Evolutionary conservation across 2,797 vertebrate genomes (phyloP).

Genomic region (Intellagama lesueurii): DNA sequence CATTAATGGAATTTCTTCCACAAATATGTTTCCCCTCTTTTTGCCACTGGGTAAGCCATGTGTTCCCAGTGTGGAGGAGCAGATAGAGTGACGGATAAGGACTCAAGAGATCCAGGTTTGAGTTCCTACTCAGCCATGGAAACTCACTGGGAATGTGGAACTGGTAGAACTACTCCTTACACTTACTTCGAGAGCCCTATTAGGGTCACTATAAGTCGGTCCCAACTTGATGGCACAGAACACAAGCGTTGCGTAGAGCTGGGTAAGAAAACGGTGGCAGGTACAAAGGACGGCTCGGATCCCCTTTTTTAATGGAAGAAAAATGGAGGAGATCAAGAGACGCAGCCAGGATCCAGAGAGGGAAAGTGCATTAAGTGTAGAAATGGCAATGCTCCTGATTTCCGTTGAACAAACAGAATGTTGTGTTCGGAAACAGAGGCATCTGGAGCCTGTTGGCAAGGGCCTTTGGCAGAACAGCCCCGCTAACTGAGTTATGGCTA

Average conservation of each 20-base stretch:
- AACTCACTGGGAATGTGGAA: too few species aligned
- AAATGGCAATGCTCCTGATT: background rate
- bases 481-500: background rate
- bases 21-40: conserved; percentile 20
- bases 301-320: background rate
- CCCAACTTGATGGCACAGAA: too few species aligned
- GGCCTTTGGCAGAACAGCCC: background rate
- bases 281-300: conserved; percentile 23
- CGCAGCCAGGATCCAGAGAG: background rate
- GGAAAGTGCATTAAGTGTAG: background rate
- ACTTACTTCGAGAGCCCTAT: too few species aligned
- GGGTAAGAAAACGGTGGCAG: conserved; percentile 31
- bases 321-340: background rate
- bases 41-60: conserved; percentile 38
- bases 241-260: conserved; percentile 11
- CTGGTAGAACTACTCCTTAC: too few species aligned
- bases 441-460: background rate
- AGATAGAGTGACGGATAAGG: too few species aligned
- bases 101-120: too few species aligned
- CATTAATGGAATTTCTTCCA: conserved; percentile 58
- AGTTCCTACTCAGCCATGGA: too few species aligned
- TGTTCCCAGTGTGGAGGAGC: conserved; percentile 9
- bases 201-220: too few species aligned
- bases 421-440: background rate
- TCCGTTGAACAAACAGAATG: background rate